Conservation (phyloP, 2,797 vertebrate genomes). For the Girardinus metallicus region DNA sequence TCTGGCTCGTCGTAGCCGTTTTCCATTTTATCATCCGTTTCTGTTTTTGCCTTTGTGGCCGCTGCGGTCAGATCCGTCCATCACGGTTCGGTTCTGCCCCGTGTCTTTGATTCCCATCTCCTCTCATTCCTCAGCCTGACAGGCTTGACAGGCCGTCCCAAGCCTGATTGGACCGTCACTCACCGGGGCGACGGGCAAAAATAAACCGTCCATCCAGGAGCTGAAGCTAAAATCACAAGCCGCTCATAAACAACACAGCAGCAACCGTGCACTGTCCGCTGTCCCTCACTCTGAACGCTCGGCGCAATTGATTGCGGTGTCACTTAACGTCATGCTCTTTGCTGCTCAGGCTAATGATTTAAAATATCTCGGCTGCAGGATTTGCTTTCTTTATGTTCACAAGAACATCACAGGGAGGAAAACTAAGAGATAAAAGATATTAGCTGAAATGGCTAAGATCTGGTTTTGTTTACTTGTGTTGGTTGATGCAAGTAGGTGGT, state of each 20-base stretch:
- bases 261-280: conserved; percentile 26
- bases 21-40: conserved; percentile 37
- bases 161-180: conserved; percentile 74
- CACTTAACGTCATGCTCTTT: conserved; percentile 37
- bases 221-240: conserved; percentile 63
- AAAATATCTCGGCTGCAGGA: conserved; percentile 65
- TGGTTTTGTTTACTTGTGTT: neutral
- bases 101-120: conserved; percentile 71
- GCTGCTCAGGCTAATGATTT: conserved; percentile 71
- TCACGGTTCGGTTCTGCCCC: conserved; percentile 65
- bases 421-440: neutral
- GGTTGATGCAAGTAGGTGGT: too few relatives aligned
- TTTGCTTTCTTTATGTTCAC: conserved; percentile 48
- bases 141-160: conserved; percentile 68
- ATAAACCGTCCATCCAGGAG: conserved; percentile 66
- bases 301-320: conserved; percentile 55
- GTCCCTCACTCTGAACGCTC: conserved; percentile 25
- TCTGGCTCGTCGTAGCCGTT: conserved; percentile 14
- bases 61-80: conserved; percentile 61
- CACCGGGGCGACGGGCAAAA: conserved; percentile 60
- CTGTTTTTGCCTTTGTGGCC: conserved; percentile 24
- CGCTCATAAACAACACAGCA: conserved; percentile 31
- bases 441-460: neutral
- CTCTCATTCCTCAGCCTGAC: conserved; percentile 77
- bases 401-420: neutral